Evolutionary conservation across 2,797 vertebrate genomes (phyloP), one percentile per base, ranked within the genome.

Genomic region (Nannoperca australis): DNA sequence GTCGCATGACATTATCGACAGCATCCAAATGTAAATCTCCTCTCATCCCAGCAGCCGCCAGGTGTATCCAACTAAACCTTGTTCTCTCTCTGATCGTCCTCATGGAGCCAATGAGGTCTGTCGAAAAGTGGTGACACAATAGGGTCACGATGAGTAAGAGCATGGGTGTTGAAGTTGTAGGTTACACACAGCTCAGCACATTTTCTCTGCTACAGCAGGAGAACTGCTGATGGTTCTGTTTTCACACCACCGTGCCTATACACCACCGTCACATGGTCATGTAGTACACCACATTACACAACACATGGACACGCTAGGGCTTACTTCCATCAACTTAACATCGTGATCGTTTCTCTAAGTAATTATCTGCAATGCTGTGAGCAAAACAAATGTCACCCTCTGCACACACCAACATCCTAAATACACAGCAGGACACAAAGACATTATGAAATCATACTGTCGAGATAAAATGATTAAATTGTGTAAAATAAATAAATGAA

Each of bases 61-160:
- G 85, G 84, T 89, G 86, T 54, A 49, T 78, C 60, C 74, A 55
- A 45, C 84, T 78, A 73, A 86, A n/a, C 67, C 27, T 73, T n/a
- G 1, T 73, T 70, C 24, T 73, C 79, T 76, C 71, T 79, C 84
- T 49, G 42, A 68, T 80, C 76, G 76, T 88, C 75, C 70, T 70
- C 70, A 30, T 27, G 0, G 42, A 45, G 75, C 73, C 81, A 55
- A 38, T 79, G 22, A 76, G 74, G 20, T 53, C 32, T 9, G 38
- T 45, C 0, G 5, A 45, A 61, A 68, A 42, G 22, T 12, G 3
- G 18, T 65, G 89, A 90, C 85, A 90, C 79, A 87, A 78, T 69
- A 73, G 45, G 88, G 90, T 90, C 83, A 81, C 0, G 1, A 53
- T 81, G 83, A 83, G 53, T 62, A 45, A 78, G 68, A 58, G 60